Percentiles rank a stretch among this genome's conserved stretches.
Conservation (phyloP, 1,140 invertebrate genomes). For the Drosophila arawakana region DNA sequence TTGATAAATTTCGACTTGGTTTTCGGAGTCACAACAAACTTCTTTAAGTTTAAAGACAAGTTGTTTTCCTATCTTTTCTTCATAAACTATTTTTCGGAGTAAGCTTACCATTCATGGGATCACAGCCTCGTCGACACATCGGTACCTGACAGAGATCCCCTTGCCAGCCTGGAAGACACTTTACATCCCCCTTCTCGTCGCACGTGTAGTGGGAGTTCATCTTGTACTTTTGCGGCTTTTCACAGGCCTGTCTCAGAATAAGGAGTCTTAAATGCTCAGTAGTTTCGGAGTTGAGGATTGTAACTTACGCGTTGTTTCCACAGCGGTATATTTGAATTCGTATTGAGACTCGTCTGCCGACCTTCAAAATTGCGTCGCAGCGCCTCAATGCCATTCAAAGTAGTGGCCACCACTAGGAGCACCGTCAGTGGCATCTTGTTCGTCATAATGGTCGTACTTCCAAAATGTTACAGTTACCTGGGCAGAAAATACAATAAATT, state of each 20-base stretch:
- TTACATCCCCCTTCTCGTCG: conserved; percentile 95
- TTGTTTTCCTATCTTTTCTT: too few species aligned
- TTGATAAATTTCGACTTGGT: background rate
- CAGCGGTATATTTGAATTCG: conserved; percentile 87
- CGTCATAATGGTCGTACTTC: background rate
- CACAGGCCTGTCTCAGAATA: conserved; percentile 87
- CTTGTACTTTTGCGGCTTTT: conserved; percentile 93
- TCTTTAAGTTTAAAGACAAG: too few species aligned
- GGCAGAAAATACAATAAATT: background rate
- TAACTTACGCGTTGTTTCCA: conserved; percentile 91
- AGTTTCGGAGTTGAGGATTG: background rate
- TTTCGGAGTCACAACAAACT: background rate
- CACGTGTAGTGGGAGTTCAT: conserved; percentile 96
- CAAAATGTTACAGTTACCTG: background rate
- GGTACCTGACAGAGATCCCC: conserved; percentile 96
- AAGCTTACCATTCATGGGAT: conserved; percentile 89
- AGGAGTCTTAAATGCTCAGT: background rate
- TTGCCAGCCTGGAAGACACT: conserved; percentile 95
- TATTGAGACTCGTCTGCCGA: conserved; percentile 54
- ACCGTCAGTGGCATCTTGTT: conserved; percentile 8
- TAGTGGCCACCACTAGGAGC: conserved; percentile 29
- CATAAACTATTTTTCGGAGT: too few species aligned
- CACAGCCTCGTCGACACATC: conserved; percentile 95
- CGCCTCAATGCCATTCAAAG: background rate
- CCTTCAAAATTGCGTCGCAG: conserved; percentile 66